These are phyloP conservation scores for Zelleria hepariella DNA, from an alignment of 2,888 invertebrate genomes.

Conservation along the genomic window DNA sequence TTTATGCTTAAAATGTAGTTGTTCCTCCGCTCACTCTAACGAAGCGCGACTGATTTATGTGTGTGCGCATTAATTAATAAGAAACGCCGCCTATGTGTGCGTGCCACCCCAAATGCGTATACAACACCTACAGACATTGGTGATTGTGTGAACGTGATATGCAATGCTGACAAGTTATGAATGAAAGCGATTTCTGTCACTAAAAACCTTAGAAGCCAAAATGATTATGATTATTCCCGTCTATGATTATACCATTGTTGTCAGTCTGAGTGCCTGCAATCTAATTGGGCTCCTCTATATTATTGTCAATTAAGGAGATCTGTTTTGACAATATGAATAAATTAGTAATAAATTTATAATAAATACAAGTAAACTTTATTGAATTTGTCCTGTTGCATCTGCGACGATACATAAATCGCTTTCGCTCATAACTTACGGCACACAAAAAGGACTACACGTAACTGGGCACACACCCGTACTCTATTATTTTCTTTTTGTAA, in stretches of 20 bases:
- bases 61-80: conserved; percentile 67
- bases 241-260: no score
- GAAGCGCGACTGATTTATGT: conserved; percentile 68
- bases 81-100: conserved; percentile 33
- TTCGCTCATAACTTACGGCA: neutral
- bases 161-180: conserved; percentile 13
- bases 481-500: conserved; percentile 50
- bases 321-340: no score
- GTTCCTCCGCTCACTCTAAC: conserved; percentile 51
- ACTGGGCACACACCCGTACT: conserved; percentile 17
- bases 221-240: no score
- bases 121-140: conserved; percentile 24
- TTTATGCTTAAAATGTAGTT: conserved; percentile 22
- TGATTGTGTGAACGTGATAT: neutral
- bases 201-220: no score
- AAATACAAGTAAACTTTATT: neutral
- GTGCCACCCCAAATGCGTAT: conserved; percentile 33
- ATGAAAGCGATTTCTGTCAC: conserved; percentile 7
- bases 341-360: no score
- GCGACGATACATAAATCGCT: neutral
- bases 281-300: no score
- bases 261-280: no score
- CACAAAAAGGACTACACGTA: neutral
- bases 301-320: no score
- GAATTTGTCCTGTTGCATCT: neutral